These are phyloP conservation scores for Lysandra bellargus DNA, from an alignment of 2,888 invertebrate genomes.

Conservation along the genomic window DNA sequence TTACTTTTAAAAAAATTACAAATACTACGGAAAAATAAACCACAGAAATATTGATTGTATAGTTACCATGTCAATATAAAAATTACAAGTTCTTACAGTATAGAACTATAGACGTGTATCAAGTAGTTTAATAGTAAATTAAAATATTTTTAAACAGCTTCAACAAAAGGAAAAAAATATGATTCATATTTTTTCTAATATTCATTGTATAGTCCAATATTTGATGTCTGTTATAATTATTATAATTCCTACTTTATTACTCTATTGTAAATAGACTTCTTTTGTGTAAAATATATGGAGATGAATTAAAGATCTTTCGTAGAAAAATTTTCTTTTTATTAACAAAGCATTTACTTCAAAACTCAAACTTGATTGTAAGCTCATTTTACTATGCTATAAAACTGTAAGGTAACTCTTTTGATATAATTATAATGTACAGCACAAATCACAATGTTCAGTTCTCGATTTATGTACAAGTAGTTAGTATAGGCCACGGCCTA, in stretches of 20 bases:
- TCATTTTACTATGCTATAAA: not conserved
- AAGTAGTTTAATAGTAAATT: not conserved
- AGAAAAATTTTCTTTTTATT: constrained; percentile 50
- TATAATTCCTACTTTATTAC: constrained; percentile 53
- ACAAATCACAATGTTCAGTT: not conserved
- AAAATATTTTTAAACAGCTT: constrained; percentile 8
- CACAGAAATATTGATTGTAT: not conserved
- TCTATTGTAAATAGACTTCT: constrained; percentile 62
- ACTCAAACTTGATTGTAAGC: constrained; percentile 1
- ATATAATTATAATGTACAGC: not conserved
- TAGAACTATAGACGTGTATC: not conserved
- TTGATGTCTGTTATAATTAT: constrained; percentile 41
- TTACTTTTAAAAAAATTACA: not conserved
- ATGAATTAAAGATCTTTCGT: constrained; percentile 76
- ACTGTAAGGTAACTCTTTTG: constrained; percentile 1
- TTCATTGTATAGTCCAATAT: constrained; percentile 26
- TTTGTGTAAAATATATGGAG: constrained; percentile 73
- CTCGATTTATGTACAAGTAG: too few relatives aligned
- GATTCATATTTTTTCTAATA: constrained; percentile 20
- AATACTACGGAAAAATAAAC: not conserved
- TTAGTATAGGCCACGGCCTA: too few relatives aligned
- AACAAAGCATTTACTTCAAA: constrained; percentile 20
- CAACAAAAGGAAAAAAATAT: not conserved
- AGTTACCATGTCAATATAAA: too few relatives aligned
- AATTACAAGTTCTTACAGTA: too few relatives aligned